These are phyloP conservation scores for Melinopterus prodromus DNA, from an alignment of 2,888 invertebrate species.

Conservation along the genomic window DNA sequence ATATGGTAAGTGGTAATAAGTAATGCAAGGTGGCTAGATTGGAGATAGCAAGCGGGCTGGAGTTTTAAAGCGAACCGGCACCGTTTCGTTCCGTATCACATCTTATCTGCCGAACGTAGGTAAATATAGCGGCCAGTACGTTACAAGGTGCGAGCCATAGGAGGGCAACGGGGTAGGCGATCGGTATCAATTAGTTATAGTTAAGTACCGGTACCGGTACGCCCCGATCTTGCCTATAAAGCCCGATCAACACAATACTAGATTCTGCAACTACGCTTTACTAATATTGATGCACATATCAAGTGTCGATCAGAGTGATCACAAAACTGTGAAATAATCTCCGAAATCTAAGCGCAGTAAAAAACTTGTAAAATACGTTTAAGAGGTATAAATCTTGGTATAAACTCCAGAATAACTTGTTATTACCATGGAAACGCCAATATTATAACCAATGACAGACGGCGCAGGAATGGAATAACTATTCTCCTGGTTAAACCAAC, in stretches of 20 bases:
- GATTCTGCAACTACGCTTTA: conserved; percentile 41
- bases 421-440: too few relatives aligned
- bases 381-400: too few relatives aligned
- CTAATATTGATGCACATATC: conserved; percentile 47
- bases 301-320: too few relatives aligned
- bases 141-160: conserved; percentile 27
- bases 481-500: too few relatives aligned
- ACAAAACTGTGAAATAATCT: too few relatives aligned
- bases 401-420: too few relatives aligned
- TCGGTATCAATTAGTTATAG: conserved; percentile 40
- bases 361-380: too few relatives aligned
- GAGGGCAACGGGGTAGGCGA: conserved; percentile 32
- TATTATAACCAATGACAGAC: too few relatives aligned
- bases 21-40: conserved; percentile 24
- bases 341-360: too few relatives aligned
- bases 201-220: conserved; percentile 33
- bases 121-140: conserved; percentile 8
- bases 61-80: conserved; percentile 1
- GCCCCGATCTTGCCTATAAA: conserved; percentile 22
- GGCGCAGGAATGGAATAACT: too few relatives aligned
- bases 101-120: conserved; percentile 20
- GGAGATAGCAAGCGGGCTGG: conserved; percentile 1
- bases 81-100: conserved; percentile 8
- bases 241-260: not conserved
- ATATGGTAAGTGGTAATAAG: conserved; percentile 17